Evolutionary conservation across 2,113 vertebrate genomes (phyloP).

Genomic region (Sapayoa aenigma): DNA sequence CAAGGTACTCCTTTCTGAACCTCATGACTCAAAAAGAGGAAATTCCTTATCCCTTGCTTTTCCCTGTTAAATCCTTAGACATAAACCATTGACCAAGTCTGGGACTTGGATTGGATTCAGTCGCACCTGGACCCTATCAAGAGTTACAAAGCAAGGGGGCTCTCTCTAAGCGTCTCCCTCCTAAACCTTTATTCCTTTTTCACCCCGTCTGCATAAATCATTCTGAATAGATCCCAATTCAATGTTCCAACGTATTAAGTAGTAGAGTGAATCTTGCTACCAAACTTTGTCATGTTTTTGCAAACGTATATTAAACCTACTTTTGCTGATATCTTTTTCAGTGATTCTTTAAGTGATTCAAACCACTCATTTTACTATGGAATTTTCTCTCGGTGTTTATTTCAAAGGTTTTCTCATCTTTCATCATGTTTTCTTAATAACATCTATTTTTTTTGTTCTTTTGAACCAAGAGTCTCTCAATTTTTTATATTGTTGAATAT

Average conservation of each 20-base stretch:
- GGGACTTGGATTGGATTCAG: background rate
- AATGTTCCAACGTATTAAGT: background rate
- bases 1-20: too few relatives aligned
- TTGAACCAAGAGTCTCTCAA: background rate
- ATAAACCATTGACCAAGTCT: background rate
- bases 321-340: background rate
- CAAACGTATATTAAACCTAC: fast-evolving
- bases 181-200: background rate
- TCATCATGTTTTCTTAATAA: background rate
- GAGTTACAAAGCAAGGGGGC: too few relatives aligned
- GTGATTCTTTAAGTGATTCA: background rate
- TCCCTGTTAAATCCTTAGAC: background rate
- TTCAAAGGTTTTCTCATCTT: background rate
- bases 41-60: background rate
- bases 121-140: fast-evolving
- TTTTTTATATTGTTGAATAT: background rate
- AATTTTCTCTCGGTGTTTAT: background rate
- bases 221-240: background rate
- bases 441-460: background rate
- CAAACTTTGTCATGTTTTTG: background rate
- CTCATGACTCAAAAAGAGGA: too few relatives aligned
- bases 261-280: background rate
- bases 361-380: background rate
- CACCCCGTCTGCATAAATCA: too few relatives aligned
- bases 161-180: too few relatives aligned